Evolutionary conservation across 2,888 invertebrate genomes (phyloP).

Genomic region (Pelosia muscerda): DNA sequence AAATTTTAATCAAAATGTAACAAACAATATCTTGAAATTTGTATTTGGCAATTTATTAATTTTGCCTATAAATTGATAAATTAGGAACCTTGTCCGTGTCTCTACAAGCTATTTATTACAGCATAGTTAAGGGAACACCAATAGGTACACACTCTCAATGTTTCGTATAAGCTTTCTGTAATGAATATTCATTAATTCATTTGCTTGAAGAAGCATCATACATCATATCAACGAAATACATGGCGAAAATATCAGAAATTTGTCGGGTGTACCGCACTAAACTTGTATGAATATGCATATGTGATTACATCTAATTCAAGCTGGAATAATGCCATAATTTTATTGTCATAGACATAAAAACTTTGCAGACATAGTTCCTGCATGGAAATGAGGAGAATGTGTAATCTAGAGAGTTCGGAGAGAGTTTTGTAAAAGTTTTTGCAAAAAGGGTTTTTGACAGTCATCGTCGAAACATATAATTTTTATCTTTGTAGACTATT

Average conservation of each 20-base stretch:
- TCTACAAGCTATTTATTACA: slow-evolving; percentile 56
- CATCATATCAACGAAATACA: slow-evolving; percentile 68
- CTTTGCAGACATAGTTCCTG: slow-evolving; percentile 37
- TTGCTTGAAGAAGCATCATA: slow-evolving; percentile 78
- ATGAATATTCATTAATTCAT: slow-evolving; percentile 80
- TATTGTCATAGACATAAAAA: slow-evolving; percentile 45
- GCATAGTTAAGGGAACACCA: slow-evolving; percentile 63
- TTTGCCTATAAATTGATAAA: slow-evolving; percentile 29
- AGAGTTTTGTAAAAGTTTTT: background rate
- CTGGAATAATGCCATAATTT: slow-evolving; percentile 52
- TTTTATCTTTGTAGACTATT: no score
- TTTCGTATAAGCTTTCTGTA: slow-evolving; percentile 66
- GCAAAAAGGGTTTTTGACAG: no score
- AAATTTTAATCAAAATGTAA: background rate
- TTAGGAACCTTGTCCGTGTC: slow-evolving; percentile 47
- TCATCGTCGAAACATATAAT: no score
- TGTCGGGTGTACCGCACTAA: slow-evolving; percentile 53
- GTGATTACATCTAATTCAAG: slow-evolving; percentile 51
- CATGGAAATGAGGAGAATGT: slow-evolving; percentile 41
- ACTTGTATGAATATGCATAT: slow-evolving; percentile 63
- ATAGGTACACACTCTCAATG: slow-evolving; percentile 56
- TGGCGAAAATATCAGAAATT: slow-evolving; percentile 61
- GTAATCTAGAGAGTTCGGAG: slow-evolving; percentile 10
- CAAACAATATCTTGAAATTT: background rate
- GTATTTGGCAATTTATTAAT: background rate